These are phyloP conservation scores for Rhagium mordax DNA, from an alignment of 2,888 invertebrate genomes.

Conservation along the genomic window DNA sequence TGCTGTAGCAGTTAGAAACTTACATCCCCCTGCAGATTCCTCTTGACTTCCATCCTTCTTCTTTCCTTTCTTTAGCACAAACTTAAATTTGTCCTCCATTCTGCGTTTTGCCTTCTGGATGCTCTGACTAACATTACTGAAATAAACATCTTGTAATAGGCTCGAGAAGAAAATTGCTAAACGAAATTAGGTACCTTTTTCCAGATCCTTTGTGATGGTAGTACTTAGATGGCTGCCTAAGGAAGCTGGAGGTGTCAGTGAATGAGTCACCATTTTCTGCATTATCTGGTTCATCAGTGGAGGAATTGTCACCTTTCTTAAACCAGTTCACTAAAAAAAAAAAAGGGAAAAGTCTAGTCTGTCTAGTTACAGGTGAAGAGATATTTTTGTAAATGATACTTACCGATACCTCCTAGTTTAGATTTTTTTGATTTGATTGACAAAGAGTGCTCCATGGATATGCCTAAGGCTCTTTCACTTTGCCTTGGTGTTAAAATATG, in stretches of 20 bases:
- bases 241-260: conserved; percentile 70
- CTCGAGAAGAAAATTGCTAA: not conserved
- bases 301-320: conserved; percentile 71
- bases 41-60: conserved; percentile 92
- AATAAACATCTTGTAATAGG: conserved; percentile 27
- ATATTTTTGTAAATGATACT: conserved; percentile 48
- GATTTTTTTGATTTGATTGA: conserved; percentile 72
- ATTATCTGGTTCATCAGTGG: conserved; percentile 72
- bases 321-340: conserved; percentile 73
- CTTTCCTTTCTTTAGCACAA: conserved; percentile 88
- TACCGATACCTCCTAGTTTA: conserved; percentile 83
- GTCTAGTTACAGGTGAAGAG: too few species aligned
- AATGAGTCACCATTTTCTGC: conserved; percentile 69
- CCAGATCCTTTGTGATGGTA: conserved; percentile 64
- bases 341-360: too few species aligned
- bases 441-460: conserved; percentile 70
- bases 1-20: conserved; percentile 59
- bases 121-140: conserved; percentile 76
- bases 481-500: conserved; percentile 88
- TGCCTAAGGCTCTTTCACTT: conserved; percentile 83
- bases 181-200: conserved; percentile 56
- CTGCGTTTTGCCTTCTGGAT: conserved; percentile 87
- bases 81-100: conserved; percentile 91
- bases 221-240: conserved; percentile 70
- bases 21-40: conserved; percentile 85